phyloP scores from a whole-genome alignment of 2,797 vertebrate species.

The Semaprochilodus insignis region DNA sequence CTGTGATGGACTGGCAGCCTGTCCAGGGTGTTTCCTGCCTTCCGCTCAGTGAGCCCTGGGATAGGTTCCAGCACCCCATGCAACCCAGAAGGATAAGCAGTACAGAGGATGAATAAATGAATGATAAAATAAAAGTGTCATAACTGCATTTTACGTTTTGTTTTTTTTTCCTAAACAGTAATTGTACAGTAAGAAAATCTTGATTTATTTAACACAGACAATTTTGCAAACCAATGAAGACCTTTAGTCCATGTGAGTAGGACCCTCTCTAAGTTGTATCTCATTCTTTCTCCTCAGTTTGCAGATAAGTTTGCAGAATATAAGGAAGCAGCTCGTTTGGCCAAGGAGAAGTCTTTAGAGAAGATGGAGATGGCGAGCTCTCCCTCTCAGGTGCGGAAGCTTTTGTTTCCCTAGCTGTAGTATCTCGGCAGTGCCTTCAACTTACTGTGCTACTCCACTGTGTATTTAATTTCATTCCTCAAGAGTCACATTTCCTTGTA shows the following conservation, averaged over 20 bases:
- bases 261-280: not conserved
- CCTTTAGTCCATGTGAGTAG: not conserved
- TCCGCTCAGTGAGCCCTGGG: too few species aligned
- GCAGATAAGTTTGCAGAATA: slow-evolving; percentile 99
- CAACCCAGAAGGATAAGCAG: too few species aligned
- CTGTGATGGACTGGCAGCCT: too few species aligned
- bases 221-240: too few species aligned
- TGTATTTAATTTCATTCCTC: slow-evolving; percentile 7
- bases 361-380: slow-evolving; percentile 98
- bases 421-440: slow-evolving; percentile 21
- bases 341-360: slow-evolving; percentile 97
- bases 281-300: slow-evolving; percentile 83
- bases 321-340: slow-evolving; percentile 95
- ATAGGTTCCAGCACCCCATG: too few species aligned
- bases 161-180: too few species aligned
- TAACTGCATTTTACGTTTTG: too few species aligned
- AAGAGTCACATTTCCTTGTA: slow-evolving; percentile 5
- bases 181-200: too few species aligned
- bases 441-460: not conserved
- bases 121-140: too few species aligned
- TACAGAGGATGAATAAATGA: too few species aligned
- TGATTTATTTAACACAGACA: too few species aligned
- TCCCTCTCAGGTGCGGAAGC: slow-evolving; percentile 89
- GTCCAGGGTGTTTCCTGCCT: too few species aligned
- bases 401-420: not conserved